These are phyloP conservation scores for Xenus cinereus DNA, from an alignment of 2,113 vertebrate species.

Conservation along the genomic window DNA sequence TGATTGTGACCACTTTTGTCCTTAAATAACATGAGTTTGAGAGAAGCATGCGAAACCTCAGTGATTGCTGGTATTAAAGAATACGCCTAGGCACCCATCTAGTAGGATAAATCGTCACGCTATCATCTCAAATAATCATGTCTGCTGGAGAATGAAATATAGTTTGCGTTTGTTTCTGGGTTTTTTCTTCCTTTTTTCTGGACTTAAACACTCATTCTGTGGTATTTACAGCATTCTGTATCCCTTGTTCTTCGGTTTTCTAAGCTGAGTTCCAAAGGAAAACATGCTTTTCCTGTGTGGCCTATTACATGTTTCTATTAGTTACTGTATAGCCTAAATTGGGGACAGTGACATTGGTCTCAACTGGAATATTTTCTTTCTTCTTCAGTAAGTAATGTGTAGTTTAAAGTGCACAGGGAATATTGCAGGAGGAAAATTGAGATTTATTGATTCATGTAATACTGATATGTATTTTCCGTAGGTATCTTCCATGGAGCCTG, in stretches of 20 bases:
- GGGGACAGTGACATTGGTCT: background rate
- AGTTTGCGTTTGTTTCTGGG: background rate
- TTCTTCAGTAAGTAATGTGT: background rate
- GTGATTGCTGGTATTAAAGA: background rate
- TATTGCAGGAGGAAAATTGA: background rate
- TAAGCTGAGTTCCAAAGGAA: background rate
- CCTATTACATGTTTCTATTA: background rate
- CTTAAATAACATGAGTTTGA: background rate
- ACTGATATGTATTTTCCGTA: background rate
- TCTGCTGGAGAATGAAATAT: background rate
- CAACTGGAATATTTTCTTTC: background rate
- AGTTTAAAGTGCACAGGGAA: background rate
- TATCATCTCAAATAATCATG: background rate
- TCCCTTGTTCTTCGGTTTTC: background rate
- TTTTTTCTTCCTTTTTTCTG: background rate
- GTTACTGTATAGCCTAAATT: background rate
- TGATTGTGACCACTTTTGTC: background rate
- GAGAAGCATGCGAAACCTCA: background rate
- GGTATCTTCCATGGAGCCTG: conserved; percentile 38
- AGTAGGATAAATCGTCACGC: background rate
- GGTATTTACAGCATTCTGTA: background rate
- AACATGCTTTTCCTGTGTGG: background rate
- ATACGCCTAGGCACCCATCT: background rate
- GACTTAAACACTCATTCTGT: background rate
- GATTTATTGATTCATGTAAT: background rate